Conservation (phyloP, 2,888 invertebrate genomes). For the Eupithecia exiguata region DNA sequence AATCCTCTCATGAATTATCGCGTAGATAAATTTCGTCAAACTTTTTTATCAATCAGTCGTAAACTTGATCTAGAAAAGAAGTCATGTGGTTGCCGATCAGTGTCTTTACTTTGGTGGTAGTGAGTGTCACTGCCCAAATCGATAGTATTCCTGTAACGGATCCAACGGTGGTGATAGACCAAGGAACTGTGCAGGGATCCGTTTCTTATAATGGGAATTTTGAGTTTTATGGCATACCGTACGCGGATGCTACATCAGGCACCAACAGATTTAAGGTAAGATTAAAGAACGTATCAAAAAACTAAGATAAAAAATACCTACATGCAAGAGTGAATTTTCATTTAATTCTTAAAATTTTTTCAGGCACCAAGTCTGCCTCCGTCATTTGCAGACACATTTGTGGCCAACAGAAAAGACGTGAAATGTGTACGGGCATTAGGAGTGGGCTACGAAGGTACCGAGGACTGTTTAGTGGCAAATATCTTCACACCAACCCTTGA, state of each 20-base stretch:
- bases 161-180: constrained; percentile 57
- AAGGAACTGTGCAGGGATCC: constrained; percentile 67
- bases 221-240: constrained; percentile 74
- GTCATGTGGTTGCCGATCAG: constrained; percentile 56
- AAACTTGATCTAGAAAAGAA: constrained; percentile 41
- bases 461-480: constrained; percentile 71
- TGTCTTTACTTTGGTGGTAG: constrained; percentile 44
- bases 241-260: constrained; percentile 72
- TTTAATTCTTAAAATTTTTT: constrained; percentile 42
- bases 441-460: constrained; percentile 70
- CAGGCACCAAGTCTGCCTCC: constrained; percentile 72
- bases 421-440: constrained; percentile 69
- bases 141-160: constrained; percentile 15
- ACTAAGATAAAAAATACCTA: neutral
- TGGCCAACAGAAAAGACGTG: constrained; percentile 63
- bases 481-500: constrained; percentile 61
- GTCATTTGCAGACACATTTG: constrained; percentile 58
- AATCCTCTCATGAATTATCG: constrained; percentile 43
- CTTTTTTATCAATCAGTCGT: constrained; percentile 46
- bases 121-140: constrained; percentile 46
- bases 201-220: constrained; percentile 54
- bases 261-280: constrained; percentile 71
- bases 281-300: constrained; percentile 11
- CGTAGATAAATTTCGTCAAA: constrained; percentile 34
- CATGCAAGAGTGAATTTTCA: neutral